Evolutionary conservation across 2,797 vertebrate species (phyloP).

Genomic region (Apodemus agrarius): DNA sequence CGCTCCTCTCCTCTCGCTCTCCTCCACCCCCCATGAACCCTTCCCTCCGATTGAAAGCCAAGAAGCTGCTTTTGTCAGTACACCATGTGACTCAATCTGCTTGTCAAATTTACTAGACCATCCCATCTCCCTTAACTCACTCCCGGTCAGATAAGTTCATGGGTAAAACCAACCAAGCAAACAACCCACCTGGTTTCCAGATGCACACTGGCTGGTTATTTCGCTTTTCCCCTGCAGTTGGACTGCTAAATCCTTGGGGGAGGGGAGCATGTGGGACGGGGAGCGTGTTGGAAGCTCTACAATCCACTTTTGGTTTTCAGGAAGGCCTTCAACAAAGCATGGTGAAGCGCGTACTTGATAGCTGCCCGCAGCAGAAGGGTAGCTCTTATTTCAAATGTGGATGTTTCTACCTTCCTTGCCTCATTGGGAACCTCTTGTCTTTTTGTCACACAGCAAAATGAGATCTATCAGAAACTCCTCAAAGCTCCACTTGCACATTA

Average conservation of each 20-base stretch:
- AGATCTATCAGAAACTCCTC: background rate
- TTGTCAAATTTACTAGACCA: slow-evolving; percentile 28
- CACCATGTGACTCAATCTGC: background rate
- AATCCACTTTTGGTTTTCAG: background rate
- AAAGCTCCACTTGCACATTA: background rate
- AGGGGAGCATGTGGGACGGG: background rate
- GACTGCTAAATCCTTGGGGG: background rate
- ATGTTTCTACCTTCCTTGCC: background rate
- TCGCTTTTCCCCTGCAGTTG: background rate
- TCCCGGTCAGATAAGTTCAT: slow-evolving; percentile 17
- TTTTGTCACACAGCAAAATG: slow-evolving; percentile 13
- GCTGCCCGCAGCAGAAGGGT: background rate
- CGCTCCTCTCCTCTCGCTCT: background rate
- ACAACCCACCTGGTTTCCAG: background rate
- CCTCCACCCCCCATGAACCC: background rate
- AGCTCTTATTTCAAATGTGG: background rate
- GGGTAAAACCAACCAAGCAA: background rate
- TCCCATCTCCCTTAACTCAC: background rate
- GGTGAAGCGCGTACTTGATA: background rate
- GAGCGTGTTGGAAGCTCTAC: background rate
- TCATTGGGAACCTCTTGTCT: background rate
- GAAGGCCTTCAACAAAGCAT: background rate
- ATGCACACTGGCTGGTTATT: background rate
- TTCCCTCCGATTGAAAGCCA: background rate
- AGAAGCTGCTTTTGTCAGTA: background rate